Evolutionary conservation across 2,888 invertebrate genomes (phyloP), one percentile per base, ranked within the genome.

Genomic region (Metalampra italica): DNA sequence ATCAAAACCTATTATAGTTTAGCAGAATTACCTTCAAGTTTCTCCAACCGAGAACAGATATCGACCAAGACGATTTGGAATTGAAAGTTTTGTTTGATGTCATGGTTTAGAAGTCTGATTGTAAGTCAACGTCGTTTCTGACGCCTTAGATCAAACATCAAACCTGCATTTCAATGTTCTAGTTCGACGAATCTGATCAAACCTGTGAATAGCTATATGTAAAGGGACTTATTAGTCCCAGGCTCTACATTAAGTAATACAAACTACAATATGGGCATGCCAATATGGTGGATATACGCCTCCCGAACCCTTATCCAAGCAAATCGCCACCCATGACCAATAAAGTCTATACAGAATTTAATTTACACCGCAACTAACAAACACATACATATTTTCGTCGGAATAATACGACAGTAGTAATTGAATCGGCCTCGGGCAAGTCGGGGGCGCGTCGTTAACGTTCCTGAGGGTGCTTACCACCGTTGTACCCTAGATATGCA

Each of bases 361-460:
- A 87, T 86, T 84, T 80, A 83, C 82, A 82, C 86, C 83, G 68
- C 82, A 84, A 75, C 80, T 67, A 70, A 72, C 75, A 78, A 82
- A 83, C 75, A 84, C 82, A 84, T 82, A 86, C 83, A 88, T 87
- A 88, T 86, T 87, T 87, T 86, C 83, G 77, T 81, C 80, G 78
- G 81, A 83, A 87, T 87, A 87, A 87, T 87, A 86, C 83, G 78
- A 82, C 82, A 79, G 85, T 86, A 84, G 88, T 89, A 89, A 89
- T 89, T 87, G 88, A 87, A 87, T 89, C 87, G 84, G 87, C 88
- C 87, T 81, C 78, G 78, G 86, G 88, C 87, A 76, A 80, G 79
- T 81, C 82, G 80, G 84, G n/a, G 82, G 71, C 73, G 70, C 72
- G 82, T 81, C 83, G 83, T 87, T 87, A 85, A 85, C 86, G 87